Percentiles rank a stretch among this genome's conserved stretches.
phyloP scores from a whole-genome alignment of 2,797 vertebrate genomes.

The Podarcis siculus region DNA sequence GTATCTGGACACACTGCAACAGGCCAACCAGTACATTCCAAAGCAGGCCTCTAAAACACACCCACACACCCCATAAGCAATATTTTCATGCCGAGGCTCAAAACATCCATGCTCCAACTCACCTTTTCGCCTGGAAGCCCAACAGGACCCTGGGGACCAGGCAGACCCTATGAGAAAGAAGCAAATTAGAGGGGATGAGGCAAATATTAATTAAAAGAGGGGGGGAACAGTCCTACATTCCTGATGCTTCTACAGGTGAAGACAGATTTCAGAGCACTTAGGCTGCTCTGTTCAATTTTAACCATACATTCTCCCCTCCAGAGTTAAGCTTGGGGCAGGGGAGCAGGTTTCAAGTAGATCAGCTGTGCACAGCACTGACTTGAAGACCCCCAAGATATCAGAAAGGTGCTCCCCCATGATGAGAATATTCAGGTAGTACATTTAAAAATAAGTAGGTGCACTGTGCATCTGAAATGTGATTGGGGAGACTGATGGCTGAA shows the following conservation, averaged over 20 bases:
- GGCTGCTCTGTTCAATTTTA: neutral
- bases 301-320: neutral
- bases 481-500: neutral
- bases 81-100: neutral
- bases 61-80: neutral
- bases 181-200: neutral
- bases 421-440: neutral
- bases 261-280: neutral
- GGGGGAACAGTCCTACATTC: neutral
- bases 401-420: too few relatives aligned
- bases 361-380: neutral
- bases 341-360: neutral
- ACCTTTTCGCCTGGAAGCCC: conserved; percentile 94
- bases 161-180: conserved; percentile 82
- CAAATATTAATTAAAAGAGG: neutral
- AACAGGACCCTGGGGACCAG: conserved; percentile 90
- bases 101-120: conserved; percentile 58
- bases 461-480: neutral
- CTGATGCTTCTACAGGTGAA: neutral
- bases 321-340: neutral
- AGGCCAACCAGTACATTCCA: conserved; percentile 14
- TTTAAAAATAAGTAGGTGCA: neutral
- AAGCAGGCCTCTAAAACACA: neutral
- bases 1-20: neutral
- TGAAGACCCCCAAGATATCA: neutral